Conservation (phyloP, 2,113 vertebrate genomes). For the Cygnus atratus region DNA sequence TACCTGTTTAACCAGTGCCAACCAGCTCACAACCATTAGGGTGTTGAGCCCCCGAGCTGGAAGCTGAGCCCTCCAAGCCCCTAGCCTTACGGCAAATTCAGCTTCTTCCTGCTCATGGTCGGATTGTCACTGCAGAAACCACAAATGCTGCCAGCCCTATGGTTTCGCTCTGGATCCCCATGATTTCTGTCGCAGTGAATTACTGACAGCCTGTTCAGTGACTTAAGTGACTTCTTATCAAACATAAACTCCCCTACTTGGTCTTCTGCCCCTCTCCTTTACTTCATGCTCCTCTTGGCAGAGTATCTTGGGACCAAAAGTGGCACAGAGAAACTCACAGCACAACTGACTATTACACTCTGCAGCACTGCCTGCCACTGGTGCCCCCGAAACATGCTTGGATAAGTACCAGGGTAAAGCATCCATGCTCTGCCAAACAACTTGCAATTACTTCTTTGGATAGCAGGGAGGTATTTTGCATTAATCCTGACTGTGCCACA, state of each 20-base stretch:
- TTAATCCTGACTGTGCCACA: constrained; percentile 26
- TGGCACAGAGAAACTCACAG: background rate
- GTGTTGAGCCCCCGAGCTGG: background rate
- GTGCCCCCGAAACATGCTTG: background rate
- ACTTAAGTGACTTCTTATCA: background rate
- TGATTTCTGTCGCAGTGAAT: background rate
- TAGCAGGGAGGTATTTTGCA: background rate
- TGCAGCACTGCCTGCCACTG: background rate
- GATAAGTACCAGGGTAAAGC: background rate
- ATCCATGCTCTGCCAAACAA: background rate
- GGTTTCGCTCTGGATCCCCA: background rate
- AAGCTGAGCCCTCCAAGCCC: background rate
- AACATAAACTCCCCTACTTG: background rate
- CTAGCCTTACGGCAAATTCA: background rate
- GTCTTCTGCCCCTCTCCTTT: background rate
- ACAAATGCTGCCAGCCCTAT: background rate
- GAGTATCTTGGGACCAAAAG: background rate
- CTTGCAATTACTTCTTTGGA: background rate
- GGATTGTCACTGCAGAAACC: background rate
- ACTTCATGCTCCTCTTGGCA: background rate
- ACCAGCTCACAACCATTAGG: background rate
- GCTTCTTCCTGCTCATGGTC: background rate
- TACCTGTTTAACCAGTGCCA: background rate
- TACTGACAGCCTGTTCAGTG: background rate
- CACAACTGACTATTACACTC: background rate